These are phyloP conservation scores for Sinella curviseta DNA, from an alignment of 1,140 invertebrate species.

Conservation along the genomic window DNA sequence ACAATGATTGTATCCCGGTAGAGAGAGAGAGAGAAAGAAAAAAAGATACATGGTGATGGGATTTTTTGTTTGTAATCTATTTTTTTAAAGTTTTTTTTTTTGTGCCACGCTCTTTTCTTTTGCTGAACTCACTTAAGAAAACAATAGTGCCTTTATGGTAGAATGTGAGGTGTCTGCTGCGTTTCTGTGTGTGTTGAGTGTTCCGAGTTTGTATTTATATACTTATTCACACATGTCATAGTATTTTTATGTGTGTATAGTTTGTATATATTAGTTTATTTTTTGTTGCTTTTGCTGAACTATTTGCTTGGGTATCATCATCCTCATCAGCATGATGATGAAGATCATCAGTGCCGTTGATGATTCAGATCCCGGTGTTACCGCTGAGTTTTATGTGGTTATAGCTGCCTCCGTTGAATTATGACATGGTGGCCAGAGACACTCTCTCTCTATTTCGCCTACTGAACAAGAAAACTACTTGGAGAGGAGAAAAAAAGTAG, in stretches of 20 bases:
- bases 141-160: neutral
- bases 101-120: neutral
- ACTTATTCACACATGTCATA: too few relatives aligned
- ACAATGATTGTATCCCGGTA: slow-evolving; percentile 8
- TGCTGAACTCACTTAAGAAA: neutral
- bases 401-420: slow-evolving; percentile 20
- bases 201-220: too few relatives aligned
- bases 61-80: slow-evolving; percentile 22
- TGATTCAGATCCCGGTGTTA: slow-evolving; percentile 10
- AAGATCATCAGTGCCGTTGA: neutral
- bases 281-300: too few relatives aligned
- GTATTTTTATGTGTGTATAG: too few relatives aligned
- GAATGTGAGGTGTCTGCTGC: too few relatives aligned
- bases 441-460: neutral
- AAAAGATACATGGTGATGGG: neutral
- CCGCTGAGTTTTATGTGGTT: slow-evolving; percentile 26
- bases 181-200: too few relatives aligned
- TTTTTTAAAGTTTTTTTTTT: slow-evolving; percentile 10
- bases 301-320: neutral
- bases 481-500: neutral
- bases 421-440: slow-evolving; percentile 25
- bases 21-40: neutral
- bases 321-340: slow-evolving; percentile 5
- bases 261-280: too few relatives aligned
- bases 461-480: neutral